phyloP scores from a whole-genome alignment of 2,888 invertebrate genomes.

The Brachypalpus laphriformis region DNA sequence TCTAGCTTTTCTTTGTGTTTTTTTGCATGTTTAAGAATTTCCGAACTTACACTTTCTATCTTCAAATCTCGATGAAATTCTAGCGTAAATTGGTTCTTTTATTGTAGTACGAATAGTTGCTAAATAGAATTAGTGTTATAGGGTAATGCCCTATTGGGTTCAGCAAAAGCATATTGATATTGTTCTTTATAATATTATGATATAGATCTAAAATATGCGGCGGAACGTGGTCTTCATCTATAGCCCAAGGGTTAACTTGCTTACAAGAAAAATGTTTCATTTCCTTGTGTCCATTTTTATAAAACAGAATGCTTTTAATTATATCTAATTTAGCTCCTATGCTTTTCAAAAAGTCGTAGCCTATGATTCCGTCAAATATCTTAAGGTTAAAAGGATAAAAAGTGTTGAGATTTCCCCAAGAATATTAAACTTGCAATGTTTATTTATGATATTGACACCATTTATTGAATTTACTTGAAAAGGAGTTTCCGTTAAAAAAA shows the following conservation, averaged over 20 bases:
- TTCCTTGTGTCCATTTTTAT: not conserved
- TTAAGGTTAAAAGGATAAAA: slow-evolving; percentile 3
- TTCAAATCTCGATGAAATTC: too few species aligned
- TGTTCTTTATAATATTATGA: slow-evolving; percentile 3
- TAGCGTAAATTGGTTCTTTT: slow-evolving; percentile 47
- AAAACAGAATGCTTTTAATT: not conserved
- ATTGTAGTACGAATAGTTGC: slow-evolving; percentile 39
- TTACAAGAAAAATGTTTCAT: slow-evolving; percentile 24
- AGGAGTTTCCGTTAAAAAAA: not conserved
- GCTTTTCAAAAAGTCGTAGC: not conserved
- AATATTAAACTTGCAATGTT: not conserved
- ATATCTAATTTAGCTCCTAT: slow-evolving; percentile 10
- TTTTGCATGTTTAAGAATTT: too few species aligned
- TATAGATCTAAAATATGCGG: slow-evolving; percentile 3
- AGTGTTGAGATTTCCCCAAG: slow-evolving; percentile 5
- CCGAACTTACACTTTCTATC: too few species aligned
- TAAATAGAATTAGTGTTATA: slow-evolving; percentile 39
- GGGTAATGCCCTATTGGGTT: slow-evolving; percentile 48
- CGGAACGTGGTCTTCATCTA: slow-evolving; percentile 26
- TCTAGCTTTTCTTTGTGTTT: too few species aligned
- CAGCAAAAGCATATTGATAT: slow-evolving; percentile 53
- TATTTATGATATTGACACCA: not conserved
- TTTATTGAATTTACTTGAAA: slow-evolving; percentile 5
- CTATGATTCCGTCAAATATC: slow-evolving; percentile 1
- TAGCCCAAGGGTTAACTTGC: slow-evolving; percentile 17